A percentile compares a stretch with the other conserved stretches of the same genome.
Conservation (phyloP, 2,797 vertebrate genomes). For the Naso thynnoides region DNA sequence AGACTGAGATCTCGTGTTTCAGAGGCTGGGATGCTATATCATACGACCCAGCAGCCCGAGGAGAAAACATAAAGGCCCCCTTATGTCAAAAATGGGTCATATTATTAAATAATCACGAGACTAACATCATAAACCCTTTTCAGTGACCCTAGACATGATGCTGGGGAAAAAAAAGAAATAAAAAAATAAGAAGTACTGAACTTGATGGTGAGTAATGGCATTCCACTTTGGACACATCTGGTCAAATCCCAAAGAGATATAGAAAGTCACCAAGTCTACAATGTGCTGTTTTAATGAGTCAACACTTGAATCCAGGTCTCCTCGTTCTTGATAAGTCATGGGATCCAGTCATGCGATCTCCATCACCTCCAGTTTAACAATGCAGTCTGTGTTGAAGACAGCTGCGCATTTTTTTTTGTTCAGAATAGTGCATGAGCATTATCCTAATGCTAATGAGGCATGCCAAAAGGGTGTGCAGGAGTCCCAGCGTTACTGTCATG, state of each 20-base stretch:
- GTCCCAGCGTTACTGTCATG: slow-evolving; percentile 35
- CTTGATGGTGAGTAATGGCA: no score
- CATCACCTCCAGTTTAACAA: slow-evolving; percentile 38
- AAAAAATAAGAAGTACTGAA: background rate
- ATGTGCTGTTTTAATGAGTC: slow-evolving; percentile 56
- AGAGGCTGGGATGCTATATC: background rate
- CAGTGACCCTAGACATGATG: background rate
- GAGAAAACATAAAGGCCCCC: background rate
- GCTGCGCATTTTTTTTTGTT: slow-evolving; percentile 3
- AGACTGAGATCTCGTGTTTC: background rate
- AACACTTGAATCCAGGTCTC: slow-evolving; percentile 36
- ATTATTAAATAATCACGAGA: background rate
- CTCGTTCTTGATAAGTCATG: slow-evolving; percentile 48
- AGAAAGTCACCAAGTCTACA: background rate
- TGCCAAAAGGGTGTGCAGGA: slow-evolving; percentile 11
- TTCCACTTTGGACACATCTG: slow-evolving; percentile 6
- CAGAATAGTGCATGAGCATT: slow-evolving; percentile 8
- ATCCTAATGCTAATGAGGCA: slow-evolving; percentile 5
- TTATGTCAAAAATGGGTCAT: background rate
- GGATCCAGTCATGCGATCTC: slow-evolving; percentile 35
- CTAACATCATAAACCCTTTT: background rate
- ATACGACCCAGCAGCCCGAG: background rate
- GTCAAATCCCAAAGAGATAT: slow-evolving; percentile 20
- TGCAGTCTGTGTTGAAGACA: slow-evolving; percentile 28
- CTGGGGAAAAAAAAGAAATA: background rate